Percentiles rank a stretch among this genome's conserved stretches.
Evolutionary conservation across 2,797 vertebrate genomes (phyloP).

Genomic region (Sebastes umbrosus): DNA sequence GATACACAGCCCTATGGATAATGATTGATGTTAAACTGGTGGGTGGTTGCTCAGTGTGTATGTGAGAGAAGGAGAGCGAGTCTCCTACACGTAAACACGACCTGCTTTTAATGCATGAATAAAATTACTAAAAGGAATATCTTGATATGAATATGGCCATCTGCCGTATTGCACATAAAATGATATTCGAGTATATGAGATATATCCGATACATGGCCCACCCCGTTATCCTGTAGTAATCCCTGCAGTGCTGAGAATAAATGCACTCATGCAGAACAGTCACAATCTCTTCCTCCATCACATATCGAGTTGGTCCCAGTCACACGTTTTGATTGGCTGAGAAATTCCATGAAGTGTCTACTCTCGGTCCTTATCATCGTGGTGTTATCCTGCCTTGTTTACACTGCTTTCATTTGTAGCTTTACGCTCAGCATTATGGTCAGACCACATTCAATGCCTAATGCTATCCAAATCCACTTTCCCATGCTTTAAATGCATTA

Average conservation of each 20-base stretch:
- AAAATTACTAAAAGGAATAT: background rate
- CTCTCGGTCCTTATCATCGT: background rate
- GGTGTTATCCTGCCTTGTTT: conserved; percentile 32
- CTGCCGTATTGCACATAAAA: background rate
- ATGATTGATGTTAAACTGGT: background rate
- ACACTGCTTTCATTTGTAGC: conserved; percentile 24
- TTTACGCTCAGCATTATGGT: conserved; percentile 13
- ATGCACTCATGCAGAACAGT: background rate
- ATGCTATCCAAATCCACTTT: conserved; percentile 28
- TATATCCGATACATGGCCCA: background rate
- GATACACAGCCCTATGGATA: no score
- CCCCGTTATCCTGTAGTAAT: conserved; percentile 16
- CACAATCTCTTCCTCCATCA: conserved; percentile 1
- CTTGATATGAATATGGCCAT: background rate
- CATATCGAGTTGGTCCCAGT: conserved; percentile 11
- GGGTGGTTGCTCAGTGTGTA: background rate
- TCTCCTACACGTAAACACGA: background rate
- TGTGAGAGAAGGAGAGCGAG: background rate
- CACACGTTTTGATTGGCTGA: conserved; percentile 23
- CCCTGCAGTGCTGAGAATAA: conserved; percentile 14
- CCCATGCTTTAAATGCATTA: conserved; percentile 12
- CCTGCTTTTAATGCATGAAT: background rate
- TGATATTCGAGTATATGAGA: background rate
- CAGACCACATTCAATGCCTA: conserved; percentile 5
- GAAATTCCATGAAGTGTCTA: conserved; percentile 1